Evolutionary conservation across 2,888 invertebrate species (phyloP).

Genomic region (Drosophila meridionalis): DNA sequence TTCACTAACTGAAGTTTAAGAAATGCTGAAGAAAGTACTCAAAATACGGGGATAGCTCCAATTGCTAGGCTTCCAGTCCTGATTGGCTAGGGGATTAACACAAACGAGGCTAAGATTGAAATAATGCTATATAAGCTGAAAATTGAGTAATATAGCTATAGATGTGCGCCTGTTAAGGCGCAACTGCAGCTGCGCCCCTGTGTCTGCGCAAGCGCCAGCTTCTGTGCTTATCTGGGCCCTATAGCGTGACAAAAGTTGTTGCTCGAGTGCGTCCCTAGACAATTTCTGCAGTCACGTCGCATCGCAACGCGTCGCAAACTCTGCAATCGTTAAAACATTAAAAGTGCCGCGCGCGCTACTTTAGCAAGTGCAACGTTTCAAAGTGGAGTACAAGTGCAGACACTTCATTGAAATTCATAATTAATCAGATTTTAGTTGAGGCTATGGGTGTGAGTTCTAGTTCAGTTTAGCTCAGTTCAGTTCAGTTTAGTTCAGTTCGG

Average conservation of each 20-base stretch:
- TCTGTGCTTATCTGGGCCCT: conserved; percentile 28
- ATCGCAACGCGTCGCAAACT: conserved; percentile 42
- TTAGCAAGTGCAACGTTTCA: conserved; percentile 11
- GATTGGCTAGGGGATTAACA: background rate
- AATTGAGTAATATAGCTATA: background rate
- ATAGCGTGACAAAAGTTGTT: conserved; percentile 81
- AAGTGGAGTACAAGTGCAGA: conserved; percentile 45
- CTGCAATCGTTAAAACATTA: conserved; percentile 75
- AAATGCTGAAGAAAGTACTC: no score
- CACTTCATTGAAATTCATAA: conserved; percentile 68
- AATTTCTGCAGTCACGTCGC: conserved; percentile 49
- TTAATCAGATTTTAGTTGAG: conserved; percentile 57
- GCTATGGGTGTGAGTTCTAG: conserved; percentile 1
- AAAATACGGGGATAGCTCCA: no score
- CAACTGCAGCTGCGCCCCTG: conserved; percentile 24
- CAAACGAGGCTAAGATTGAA: background rate
- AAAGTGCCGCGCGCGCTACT: conserved; percentile 55
- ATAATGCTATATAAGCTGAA: no score
- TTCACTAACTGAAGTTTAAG: no score
- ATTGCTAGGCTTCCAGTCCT: no score
- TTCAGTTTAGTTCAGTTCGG: background rate
- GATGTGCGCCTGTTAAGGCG: conserved; percentile 28
- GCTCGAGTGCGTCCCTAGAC: conserved; percentile 77
- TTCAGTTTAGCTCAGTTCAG: background rate
- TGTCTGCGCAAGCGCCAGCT: background rate